Evolutionary conservation across 1,140 invertebrate genomes (phyloP).

Genomic region (Asbolus verrucosus): DNA sequence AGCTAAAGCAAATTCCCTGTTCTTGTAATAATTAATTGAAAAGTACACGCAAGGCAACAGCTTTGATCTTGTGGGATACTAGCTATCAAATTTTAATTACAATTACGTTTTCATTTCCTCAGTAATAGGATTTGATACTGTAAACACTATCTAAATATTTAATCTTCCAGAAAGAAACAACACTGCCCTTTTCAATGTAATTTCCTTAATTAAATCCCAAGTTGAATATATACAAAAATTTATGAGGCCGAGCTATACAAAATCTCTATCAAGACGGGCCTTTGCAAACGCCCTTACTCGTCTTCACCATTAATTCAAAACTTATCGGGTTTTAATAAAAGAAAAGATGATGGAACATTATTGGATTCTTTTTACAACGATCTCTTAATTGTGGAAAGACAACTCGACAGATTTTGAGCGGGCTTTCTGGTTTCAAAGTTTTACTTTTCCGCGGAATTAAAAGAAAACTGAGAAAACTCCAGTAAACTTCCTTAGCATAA

Average conservation of each 20-base stretch:
- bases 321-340: conserved; percentile 8
- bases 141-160: conserved; percentile 35
- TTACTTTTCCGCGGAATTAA: conserved; percentile 23
- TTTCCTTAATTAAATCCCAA: conserved; percentile 19
- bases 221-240: conserved; percentile 12
- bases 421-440: conserved; percentile 17
- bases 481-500: conserved; percentile 10
- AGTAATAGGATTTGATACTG: too few relatives aligned
- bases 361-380: conserved; percentile 5
- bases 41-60: too few relatives aligned
- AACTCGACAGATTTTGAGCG: not conserved
- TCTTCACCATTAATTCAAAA: conserved; percentile 11
- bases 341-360: not conserved
- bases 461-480: conserved; percentile 17
- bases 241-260: not conserved
- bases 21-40: conserved; percentile 24
- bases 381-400: conserved; percentile 6
- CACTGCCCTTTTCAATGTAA: not conserved
- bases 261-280: not conserved
- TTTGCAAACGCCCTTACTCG: not conserved
- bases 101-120: too few relatives aligned
- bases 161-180: not conserved
- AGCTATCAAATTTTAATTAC: conserved; percentile 1
- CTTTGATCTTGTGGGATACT: conserved; percentile 30
- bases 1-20: conserved; percentile 3